Evolutionary conservation across 2,797 vertebrate species (phyloP), one percentile per base, ranked within the genome.

Genomic region (Falco biarmicus): DNA sequence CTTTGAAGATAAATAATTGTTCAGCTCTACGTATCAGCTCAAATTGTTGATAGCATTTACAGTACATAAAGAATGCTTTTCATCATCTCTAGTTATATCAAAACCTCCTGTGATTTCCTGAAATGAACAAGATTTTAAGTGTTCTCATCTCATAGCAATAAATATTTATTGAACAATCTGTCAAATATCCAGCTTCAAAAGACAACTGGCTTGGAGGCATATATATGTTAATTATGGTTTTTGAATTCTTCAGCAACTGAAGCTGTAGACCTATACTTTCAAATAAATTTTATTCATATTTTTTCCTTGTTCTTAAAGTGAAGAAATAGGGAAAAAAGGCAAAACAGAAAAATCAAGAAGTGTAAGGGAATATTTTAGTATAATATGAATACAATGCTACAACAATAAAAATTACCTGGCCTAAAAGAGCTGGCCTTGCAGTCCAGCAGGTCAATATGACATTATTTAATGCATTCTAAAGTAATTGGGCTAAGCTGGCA

Each of bases 91-190:
- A 50, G 54, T 78, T 89, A 16, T 19, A 91, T 51, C 41, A 94
- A 91, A 92, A 84, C 15, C 59, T 65, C 61, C 84, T 88, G 50
- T 78, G 82, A 91, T 94, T 93, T 93, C 59, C 61, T 83, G 57
- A 85, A 91, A 90, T 29, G 37, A 94, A 86, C 43, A 95, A 89
- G 84, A 91, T 90, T 88, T 86, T 56, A 90, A 91, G 85, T 84
- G 89, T 68, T 89, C 89, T 87, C 48, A 83, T 96, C 78, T 88
- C 54, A 56, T 28, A 75, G 57, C 54, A 93, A 86, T 92, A 96
- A 96, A 90, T 90, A 93, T 86, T 93, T 73, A 95, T 94, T 92
- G 84, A 92, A 64, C 51, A 80, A 78, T 80, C 84, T 94, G 87
- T 92, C 82, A 96, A 47, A 94, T 39, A 89, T 5, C 16, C 65